These are phyloP conservation scores for Vombatus ursinus DNA, from an alignment of 2,113 vertebrate species.

Conservation along the genomic window DNA sequence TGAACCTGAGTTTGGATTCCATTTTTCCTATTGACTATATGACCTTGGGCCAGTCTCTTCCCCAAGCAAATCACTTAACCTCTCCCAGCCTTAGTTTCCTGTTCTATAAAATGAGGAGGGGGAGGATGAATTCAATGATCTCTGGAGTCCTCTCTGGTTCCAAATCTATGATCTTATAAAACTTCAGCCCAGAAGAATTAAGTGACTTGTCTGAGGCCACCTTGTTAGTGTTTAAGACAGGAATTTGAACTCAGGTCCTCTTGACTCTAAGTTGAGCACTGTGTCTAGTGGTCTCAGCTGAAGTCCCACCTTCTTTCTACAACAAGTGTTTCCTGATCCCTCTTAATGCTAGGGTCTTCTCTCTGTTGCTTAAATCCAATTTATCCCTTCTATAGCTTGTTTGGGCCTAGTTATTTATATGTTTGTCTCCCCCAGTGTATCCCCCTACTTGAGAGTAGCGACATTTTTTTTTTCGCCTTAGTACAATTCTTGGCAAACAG, in stretches of 20 bases:
- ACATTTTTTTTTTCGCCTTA: not conserved
- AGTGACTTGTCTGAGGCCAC: too few species aligned
- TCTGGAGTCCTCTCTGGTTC: not conserved
- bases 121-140: not conserved
- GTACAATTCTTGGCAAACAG: not conserved
- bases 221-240: too few species aligned
- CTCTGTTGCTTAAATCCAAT: not conserved
- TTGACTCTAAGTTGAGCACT: too few species aligned
- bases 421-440: not conserved
- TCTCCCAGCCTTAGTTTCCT: not conserved
- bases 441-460: not conserved
- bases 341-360: not conserved
- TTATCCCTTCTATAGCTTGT: not conserved
- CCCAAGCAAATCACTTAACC: not conserved
- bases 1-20: not conserved
- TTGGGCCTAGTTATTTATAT: too few species aligned
- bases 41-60: not conserved
- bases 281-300: not conserved
- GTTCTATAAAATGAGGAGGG: not conserved
- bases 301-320: not conserved
- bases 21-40: not conserved
- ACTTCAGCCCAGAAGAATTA: not conserved
- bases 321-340: not conserved
- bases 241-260: too few species aligned
- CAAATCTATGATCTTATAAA: not conserved